Evolutionary conservation across 2,113 vertebrate species (phyloP).

Genomic region (Hemichromis elongatus): DNA sequence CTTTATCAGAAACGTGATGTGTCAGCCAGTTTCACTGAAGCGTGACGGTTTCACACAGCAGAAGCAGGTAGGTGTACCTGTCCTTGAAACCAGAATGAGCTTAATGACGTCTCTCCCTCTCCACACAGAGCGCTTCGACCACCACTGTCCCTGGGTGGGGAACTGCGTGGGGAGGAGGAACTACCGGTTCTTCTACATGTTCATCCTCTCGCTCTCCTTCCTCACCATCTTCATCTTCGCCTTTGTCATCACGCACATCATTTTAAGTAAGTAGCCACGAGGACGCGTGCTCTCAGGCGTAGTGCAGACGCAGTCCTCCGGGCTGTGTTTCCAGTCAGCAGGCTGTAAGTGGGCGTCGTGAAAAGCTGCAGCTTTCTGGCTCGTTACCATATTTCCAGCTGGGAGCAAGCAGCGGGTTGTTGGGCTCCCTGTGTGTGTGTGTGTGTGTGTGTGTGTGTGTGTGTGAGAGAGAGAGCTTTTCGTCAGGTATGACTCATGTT

Average conservation of each 20-base stretch:
- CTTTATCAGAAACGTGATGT: not conserved
- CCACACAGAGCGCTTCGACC: slow-evolving; percentile 94
- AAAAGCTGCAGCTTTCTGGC: slow-evolving; percentile 47
- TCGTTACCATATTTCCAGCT: slow-evolving; percentile 37
- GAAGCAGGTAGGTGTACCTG: not conserved
- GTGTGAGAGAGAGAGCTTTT: fast-evolving
- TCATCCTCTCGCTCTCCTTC: slow-evolving; percentile 99
- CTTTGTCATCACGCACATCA: slow-evolving; percentile 96
- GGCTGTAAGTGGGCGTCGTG: slow-evolving; percentile 57
- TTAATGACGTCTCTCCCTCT: not conserved
- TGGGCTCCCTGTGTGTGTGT: not conserved
- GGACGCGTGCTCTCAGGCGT: not conserved
- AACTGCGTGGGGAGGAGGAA: slow-evolving; percentile 99
- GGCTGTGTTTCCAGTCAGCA: slow-evolving; percentile 37
- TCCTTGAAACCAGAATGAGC: not conserved
- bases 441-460: not conserved
- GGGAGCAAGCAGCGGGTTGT: slow-evolving; percentile 27
- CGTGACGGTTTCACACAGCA: too few species aligned
- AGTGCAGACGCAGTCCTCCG: not conserved
- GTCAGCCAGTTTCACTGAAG: not conserved
- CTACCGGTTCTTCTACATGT: slow-evolving; percentile 99
- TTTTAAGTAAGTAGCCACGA: slow-evolving; percentile 86
- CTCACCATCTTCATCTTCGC: slow-evolving; percentile 99
- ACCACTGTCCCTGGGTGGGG: slow-evolving; percentile 99
- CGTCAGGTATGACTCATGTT: not conserved